phyloP scores from a whole-genome alignment of 2,888 invertebrate species.

The Agriopis leucophaearia region DNA sequence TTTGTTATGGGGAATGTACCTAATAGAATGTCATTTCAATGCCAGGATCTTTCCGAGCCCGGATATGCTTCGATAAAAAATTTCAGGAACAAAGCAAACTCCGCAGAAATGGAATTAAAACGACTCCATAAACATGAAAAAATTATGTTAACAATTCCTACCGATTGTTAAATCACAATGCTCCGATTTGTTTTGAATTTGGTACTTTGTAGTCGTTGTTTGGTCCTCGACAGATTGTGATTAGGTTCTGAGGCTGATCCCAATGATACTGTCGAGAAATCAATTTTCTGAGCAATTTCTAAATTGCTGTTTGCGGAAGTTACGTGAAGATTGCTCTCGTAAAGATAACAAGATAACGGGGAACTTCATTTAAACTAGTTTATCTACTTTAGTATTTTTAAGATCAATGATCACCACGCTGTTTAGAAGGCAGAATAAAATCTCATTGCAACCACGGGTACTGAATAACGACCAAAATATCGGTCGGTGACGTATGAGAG shows the following conservation, averaged over 20 bases:
- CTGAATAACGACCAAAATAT: too few species aligned
- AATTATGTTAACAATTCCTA: slow-evolving; percentile 18
- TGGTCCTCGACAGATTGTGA: slow-evolving; percentile 10
- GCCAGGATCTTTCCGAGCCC: neutral
- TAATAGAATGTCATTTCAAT: too few species aligned
- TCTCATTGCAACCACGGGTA: too few species aligned
- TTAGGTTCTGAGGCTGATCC: slow-evolving; percentile 12
- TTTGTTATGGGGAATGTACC: neutral
- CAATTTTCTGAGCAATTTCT: slow-evolving; percentile 39
- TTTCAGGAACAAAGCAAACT: slow-evolving; percentile 49
- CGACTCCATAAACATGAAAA: slow-evolving; percentile 26
- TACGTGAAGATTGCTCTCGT: slow-evolving; percentile 30
- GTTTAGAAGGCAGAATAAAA: too few species aligned
- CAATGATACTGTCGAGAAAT: slow-evolving; percentile 30
- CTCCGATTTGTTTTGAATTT: slow-evolving; percentile 16
- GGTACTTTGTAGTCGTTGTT: slow-evolving; percentile 7
- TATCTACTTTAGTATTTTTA: slow-evolving; percentile 4
- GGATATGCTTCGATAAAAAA: neutral
- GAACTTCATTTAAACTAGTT: slow-evolving; percentile 21
- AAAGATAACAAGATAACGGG: slow-evolving; percentile 31
- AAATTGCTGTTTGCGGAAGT: slow-evolving; percentile 29
- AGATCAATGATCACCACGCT: neutral
- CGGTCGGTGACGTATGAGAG: too few species aligned
- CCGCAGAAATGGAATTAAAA: slow-evolving; percentile 26
- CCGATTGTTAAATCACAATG: slow-evolving; percentile 11